Evolutionary conservation across 2,888 invertebrate species (phyloP).

Genomic region (Adineta ricciae): DNA sequence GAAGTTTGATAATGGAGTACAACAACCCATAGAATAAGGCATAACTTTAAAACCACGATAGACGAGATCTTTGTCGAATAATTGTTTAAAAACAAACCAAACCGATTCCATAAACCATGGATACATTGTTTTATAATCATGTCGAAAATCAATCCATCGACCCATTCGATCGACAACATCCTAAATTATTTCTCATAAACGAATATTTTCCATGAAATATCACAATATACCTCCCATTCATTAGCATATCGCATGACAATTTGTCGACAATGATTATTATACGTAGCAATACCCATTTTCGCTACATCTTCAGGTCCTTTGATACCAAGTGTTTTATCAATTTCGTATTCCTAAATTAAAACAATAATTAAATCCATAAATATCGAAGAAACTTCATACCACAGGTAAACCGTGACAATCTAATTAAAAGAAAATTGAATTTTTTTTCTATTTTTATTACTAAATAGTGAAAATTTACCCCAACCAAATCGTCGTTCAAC

Average conservation of each 20-base stretch:
- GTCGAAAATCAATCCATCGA: slow-evolving; percentile 95
- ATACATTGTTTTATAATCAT: slow-evolving; percentile 96
- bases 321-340: slow-evolving; percentile 64
- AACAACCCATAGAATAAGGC: slow-evolving; percentile 95
- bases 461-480: slow-evolving; percentile 53
- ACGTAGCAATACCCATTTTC: slow-evolving; percentile 86
- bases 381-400: slow-evolving; percentile 37
- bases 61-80: slow-evolving; percentile 83
- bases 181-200: slow-evolving; percentile 33
- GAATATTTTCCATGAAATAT: too few species aligned
- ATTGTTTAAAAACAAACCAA: slow-evolving; percentile 96
- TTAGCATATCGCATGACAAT: slow-evolving; percentile 88
- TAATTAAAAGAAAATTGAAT: neutral
- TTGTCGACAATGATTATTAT: slow-evolving; percentile 86
- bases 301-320: slow-evolving; percentile 89
- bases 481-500: slow-evolving; percentile 84
- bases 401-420: slow-evolving; percentile 88
- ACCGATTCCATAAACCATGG: slow-evolving; percentile 97
- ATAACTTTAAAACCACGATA: slow-evolving; percentile 96
- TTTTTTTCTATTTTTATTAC: too few species aligned
- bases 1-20: slow-evolving; percentile 92
- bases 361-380: neutral
- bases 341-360: slow-evolving; percentile 55
- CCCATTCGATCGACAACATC: slow-evolving; percentile 74
- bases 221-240: slow-evolving; percentile 63